Conservation (phyloP, 1,140 invertebrate genomes). For the Polypedilum pembai region DNA sequence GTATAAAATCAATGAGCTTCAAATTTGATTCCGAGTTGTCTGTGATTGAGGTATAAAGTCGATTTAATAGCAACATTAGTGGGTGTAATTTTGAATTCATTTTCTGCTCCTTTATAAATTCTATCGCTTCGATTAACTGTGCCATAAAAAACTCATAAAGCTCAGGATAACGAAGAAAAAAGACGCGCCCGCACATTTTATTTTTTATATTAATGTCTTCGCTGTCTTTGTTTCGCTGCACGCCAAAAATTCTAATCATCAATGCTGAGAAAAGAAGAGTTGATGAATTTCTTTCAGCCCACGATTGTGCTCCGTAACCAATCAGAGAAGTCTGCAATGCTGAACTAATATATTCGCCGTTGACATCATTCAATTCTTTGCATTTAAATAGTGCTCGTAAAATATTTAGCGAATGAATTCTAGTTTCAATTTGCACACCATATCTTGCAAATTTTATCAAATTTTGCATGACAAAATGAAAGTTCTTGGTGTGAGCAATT, state of each 20-base stretch:
- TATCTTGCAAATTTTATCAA: conserved; percentile 48
- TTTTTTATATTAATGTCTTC: conserved; percentile 68
- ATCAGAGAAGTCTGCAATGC: conserved; percentile 65
- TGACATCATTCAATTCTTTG: conserved; percentile 62
- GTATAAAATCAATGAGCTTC: conserved; percentile 46
- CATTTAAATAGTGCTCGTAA: conserved; percentile 72
- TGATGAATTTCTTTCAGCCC: conserved; percentile 80
- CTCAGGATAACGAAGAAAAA: conserved; percentile 76
- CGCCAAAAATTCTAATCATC: conserved; percentile 85
- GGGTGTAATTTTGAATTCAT: conserved; percentile 60
- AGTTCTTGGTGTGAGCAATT: conserved; percentile 47
- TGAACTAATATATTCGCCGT: conserved; percentile 61
- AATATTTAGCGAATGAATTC: conserved; percentile 80
- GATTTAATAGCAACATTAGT: conserved; percentile 66
- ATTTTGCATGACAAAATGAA: conserved; percentile 54
- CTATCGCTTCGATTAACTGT: conserved; percentile 34
- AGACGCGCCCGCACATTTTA: conserved; percentile 66
- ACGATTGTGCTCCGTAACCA: conserved; percentile 65
- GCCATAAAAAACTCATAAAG: conserved; percentile 70
- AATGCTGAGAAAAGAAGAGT: conserved; percentile 77
- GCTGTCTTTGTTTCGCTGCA: conserved; percentile 64
- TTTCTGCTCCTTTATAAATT: neutral
- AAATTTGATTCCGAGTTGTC: conserved; percentile 59
- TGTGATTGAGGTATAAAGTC: conserved; percentile 65
- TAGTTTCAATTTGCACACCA: conserved; percentile 42